Conservation (phyloP, 2,888 invertebrate genomes). For the Lasioglossum marginatum region DNA sequence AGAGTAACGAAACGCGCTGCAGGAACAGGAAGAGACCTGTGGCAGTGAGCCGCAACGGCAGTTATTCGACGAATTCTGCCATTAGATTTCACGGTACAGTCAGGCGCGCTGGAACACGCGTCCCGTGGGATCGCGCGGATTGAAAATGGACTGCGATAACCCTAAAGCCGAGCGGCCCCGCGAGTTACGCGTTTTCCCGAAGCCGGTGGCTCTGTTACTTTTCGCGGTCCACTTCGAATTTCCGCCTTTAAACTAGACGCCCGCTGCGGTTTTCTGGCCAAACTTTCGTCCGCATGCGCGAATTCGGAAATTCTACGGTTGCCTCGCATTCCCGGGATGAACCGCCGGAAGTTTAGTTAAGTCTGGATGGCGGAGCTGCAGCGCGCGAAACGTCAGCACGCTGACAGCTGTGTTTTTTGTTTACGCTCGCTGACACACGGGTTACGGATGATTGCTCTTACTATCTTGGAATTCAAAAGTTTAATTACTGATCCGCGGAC, state of each 20-base stretch:
- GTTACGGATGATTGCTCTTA: slow-evolving; percentile 12
- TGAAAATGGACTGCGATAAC: slow-evolving; percentile 71
- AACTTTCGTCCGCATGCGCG: slow-evolving; percentile 43
- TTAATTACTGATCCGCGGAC: not conserved
- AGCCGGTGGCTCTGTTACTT: slow-evolving; percentile 45
- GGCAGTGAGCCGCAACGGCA: slow-evolving; percentile 51
- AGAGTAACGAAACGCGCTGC: slow-evolving; percentile 49
- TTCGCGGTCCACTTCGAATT: slow-evolving; percentile 52
- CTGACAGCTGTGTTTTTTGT: slow-evolving; percentile 4
- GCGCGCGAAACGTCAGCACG: slow-evolving; percentile 21
- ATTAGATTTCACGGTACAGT: slow-evolving; percentile 51
- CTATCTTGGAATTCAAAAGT: slow-evolving; percentile 5
- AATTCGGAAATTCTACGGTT: slow-evolving; percentile 24
- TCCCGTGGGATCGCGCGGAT: slow-evolving; percentile 57
- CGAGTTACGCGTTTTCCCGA: slow-evolving; percentile 64
- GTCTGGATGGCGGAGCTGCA: not conserved
- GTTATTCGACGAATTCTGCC: slow-evolving; percentile 64
- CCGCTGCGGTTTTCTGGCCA: slow-evolving; percentile 45
- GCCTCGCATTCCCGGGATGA: slow-evolving; percentile 23
- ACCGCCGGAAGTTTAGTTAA: slow-evolving; percentile 37
- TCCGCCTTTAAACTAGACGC: slow-evolving; percentile 42
- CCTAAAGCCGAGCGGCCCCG: slow-evolving; percentile 57
- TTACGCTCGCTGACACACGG: not conserved
- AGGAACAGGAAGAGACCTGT: slow-evolving; percentile 64
- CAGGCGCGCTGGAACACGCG: not conserved